Base-by-base conservation (phyloP, 2,113 vertebrate species). In the Sinosuthora webbiana region DNA sequence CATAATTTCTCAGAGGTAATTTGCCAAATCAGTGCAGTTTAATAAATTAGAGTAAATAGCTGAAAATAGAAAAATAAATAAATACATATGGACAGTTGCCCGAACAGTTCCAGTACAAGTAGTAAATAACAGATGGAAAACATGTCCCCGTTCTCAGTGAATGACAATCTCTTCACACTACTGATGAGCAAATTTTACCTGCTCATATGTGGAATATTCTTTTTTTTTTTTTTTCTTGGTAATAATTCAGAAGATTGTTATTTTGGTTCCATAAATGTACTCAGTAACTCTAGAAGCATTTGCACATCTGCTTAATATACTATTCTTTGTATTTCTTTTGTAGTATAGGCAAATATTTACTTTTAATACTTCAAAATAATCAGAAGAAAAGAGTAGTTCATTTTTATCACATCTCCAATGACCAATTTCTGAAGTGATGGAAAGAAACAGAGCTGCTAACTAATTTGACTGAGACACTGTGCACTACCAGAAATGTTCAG, bases 91-190 rank as follows among this genome's bases (percentile, higher is more conserved):
- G 67, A 80, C 42, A 45, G 75, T 83, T 85, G 23, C 45, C 47
- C 8, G 0, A 86, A 74, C 24, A 70, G 21, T 69, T 86, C 42
- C n/a, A 76, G 37, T 50, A 55, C 18, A 28, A 67, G 21, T 28
- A 89, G 63, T 83, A 93, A 86, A 74, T 81, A 95, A 88, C 37
- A 94, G 71, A 93, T 42, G 57, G 85, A 93, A 93, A 93, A 73
- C 14, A 11, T 56, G 27, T 69, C 42, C 33, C 37, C 10, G 27
- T 80, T 90, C 87, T 65, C 28, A 90, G 28, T 39, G 19, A 91
- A 85, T 64, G n/a, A 68, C 44, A 91, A 28, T 68, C n/a, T 64
- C 41, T 89, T 76, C 17, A 37, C 13, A 49, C 13, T 53, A 47
- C 9, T 23, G 35, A 62, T 31, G 33, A 90, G 35, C 5, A 64